Evolutionary conservation across 2,888 invertebrate genomes (phyloP), one percentile per base, ranked within the genome.

Genomic region (Trachelus tabidus): DNA sequence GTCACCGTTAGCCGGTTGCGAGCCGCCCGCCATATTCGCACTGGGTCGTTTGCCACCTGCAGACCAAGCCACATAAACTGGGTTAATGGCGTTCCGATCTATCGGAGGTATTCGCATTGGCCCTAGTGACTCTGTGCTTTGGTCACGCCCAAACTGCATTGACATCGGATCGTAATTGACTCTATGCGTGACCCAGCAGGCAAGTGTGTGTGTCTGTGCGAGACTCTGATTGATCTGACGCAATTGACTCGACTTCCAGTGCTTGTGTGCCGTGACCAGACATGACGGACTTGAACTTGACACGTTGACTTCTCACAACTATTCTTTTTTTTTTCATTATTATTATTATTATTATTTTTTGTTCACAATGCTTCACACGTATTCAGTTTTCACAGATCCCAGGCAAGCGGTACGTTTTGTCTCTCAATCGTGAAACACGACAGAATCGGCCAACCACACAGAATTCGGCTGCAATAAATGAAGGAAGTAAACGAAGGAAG

Each of bases 31-130:
- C 90, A 90, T 89, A 90, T 86, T 90, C 89, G 88, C 89, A 90
- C 89, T 88, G 89, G 88, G 89, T 85, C 85, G 84, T 88, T 89
- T 90, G 90, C 88, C 90, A 91, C 91, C 91, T 91, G 91, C 90
- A 91, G 91, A 91, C 87, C 91, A 91, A 91, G 91, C 91, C 91
- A 91, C 91, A 91, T 89, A 91, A 91, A 91, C 91, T 90, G 90
- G 91, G 91, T 91, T 91, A 91, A 91, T 91, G 90, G 91, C 91
- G 86, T 89, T 90, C 90, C 89, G 89, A 89, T 87, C 87, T 87
- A 87, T 89, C 85, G 86, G 87, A 88, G 85, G 81, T 88, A 84
- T 87, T 89, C 85, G 87, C 89, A 87, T 89, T 89, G 87, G 86
- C 90, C 90, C 89, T 89, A 90, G 89, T 89, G 90, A 90, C 89